Percentiles rank a stretch among this genome's conserved stretches.
Conservation (phyloP, 2,797 vertebrate species). For the Amphiprion clarkii region DNA sequence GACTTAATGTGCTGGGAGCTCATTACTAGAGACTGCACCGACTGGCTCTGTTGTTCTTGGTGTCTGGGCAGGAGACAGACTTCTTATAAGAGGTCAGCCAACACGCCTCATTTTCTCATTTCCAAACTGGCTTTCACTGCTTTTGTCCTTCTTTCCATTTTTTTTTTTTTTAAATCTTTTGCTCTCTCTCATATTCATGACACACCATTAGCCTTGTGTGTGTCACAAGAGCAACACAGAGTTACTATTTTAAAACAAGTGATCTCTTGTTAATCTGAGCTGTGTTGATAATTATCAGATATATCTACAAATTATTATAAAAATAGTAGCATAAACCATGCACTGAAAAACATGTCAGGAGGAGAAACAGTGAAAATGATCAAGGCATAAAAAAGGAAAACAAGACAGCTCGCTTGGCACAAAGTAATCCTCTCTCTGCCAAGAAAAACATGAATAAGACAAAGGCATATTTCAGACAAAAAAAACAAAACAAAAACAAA, state of each 20-base stretch:
- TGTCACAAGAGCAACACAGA: background rate
- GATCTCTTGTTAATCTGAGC: background rate
- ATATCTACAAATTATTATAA: background rate
- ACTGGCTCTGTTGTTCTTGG: conserved; percentile 48
- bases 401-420: background rate
- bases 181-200: background rate
- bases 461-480: conserved; percentile 1
- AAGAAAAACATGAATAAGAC: conserved; percentile 9
- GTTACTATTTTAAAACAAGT: background rate
- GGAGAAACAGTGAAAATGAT: conserved; percentile 43
- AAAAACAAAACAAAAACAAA: background rate
- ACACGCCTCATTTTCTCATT: conserved; percentile 26
- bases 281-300: conserved; percentile 16
- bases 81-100: conserved; percentile 52
- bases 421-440: background rate
- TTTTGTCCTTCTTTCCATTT: conserved; percentile 29
- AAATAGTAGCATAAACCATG: background rate
- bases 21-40: conserved; percentile 43
- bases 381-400: conserved; percentile 39
- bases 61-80: conserved; percentile 42
- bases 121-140: conserved; percentile 29
- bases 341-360: conserved; percentile 6
- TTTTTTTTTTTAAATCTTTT: conserved; percentile 16
- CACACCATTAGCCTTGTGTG: background rate
- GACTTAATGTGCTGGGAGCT: conserved; percentile 40